Evolutionary conservation across 2,888 invertebrate species (phyloP), one percentile per base, ranked within the genome.

Genomic region (Zygothrica quintamaculata): DNA sequence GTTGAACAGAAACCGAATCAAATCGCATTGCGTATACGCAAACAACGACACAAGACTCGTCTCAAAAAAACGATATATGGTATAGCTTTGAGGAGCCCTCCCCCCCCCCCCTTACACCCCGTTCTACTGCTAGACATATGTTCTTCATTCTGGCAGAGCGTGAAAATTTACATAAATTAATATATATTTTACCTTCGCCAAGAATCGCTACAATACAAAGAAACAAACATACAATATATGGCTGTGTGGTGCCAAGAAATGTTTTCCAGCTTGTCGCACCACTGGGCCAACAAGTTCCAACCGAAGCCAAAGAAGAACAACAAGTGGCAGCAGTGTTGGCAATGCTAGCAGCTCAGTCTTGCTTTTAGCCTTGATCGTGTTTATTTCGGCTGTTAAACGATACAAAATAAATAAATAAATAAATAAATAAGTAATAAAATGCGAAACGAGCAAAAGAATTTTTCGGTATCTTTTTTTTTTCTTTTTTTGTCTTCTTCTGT

Each of bases 121-220:
- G n/a, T n/a, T 47, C 34, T 15, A 16, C 18, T 39, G 25, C 25
- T 44, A 31, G 4, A 18, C 42, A 58, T 62, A 79, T 76, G 69
- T 65, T 76, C 62, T 67, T 65, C 64, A 46, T 65, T 57, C 58
- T 34, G 15, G 31, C 13, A 26, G 39, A 65, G 56, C 75, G 55
- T 60, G 43, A 53, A 71, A 66, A 84, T 82, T 87, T 81, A 75
- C 87, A 87, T 87, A 87, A 84, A 67, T 67, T 80, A 73, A 80
- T 71, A 80, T 71, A 58, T 74, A 55, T 55, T 60, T 77, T 59
- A 70, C 57, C 67, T 68, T 64, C 53, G 65, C 16, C 8, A 33
- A 33, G 55, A 66, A 46, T 36, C 39, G 36, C 36, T 52, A 33
- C 43, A 46, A 48, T 43, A 33, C 26, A 9, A 46, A 58, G 12